Percentiles rank a stretch among this genome's conserved stretches.
Evolutionary conservation across 2,113 vertebrate genomes (phyloP).

Genomic region (Paradisaea rubra): DNA sequence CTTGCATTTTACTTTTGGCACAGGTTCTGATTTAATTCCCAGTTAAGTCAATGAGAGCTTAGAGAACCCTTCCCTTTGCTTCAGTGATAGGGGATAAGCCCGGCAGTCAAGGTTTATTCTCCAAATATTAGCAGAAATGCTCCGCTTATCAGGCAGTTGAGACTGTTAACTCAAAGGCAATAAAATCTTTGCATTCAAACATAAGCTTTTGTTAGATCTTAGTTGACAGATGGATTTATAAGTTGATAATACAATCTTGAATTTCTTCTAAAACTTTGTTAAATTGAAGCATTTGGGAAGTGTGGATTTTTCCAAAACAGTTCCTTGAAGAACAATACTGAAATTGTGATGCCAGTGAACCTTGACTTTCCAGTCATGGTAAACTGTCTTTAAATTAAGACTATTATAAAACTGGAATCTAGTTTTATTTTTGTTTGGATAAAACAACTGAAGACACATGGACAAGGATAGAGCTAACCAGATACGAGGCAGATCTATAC

Average conservation of each 20-base stretch:
- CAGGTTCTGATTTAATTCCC: background rate
- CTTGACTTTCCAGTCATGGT: background rate
- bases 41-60: background rate
- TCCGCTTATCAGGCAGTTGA: background rate
- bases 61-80: background rate
- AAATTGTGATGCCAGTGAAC: background rate
- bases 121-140: background rate
- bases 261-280: background rate
- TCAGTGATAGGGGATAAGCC: background rate
- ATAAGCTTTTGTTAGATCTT: background rate
- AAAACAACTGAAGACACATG: background rate
- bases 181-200: background rate
- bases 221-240: background rate
- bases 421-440: background rate
- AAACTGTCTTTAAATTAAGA: background rate
- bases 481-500: background rate
- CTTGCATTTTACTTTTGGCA: background rate
- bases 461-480: background rate
- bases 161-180: background rate
- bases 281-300: background rate
- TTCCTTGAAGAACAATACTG: background rate
- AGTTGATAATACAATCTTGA: background rate
- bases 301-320: background rate
- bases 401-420: background rate
- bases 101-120: conserved; percentile 3